Percentiles rank a stretch among this genome's conserved stretches.
phyloP scores from a whole-genome alignment of 2,888 invertebrate species.

The Lottia scabra region DNA sequence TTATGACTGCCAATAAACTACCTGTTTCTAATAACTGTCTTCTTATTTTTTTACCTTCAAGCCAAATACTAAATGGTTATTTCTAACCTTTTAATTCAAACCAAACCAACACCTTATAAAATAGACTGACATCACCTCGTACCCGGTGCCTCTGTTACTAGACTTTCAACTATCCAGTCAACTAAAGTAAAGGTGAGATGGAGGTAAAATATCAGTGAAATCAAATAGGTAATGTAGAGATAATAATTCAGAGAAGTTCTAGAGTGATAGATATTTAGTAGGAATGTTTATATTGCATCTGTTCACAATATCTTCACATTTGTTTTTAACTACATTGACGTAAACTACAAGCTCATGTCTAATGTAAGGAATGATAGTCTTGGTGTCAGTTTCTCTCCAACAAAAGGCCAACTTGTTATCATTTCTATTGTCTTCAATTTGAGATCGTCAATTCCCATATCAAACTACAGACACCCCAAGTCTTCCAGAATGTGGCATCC shows the following conservation, averaged over 20 bases:
- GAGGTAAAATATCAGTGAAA: not conserved
- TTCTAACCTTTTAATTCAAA: not conserved
- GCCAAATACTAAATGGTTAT: conserved; percentile 1
- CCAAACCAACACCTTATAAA: not conserved
- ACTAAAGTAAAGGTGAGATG: not conserved
- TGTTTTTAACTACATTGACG: conserved; percentile 1
- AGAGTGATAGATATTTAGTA: conserved; percentile 1
- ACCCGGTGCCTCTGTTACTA: not conserved
- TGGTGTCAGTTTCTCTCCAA: not conserved
- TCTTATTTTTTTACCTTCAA: not conserved
- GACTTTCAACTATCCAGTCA: not conserved
- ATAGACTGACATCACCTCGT: not conserved
- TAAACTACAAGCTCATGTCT: conserved; percentile 1
- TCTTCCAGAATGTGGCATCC: not conserved
- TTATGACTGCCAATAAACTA: no score
- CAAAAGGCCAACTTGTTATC: conserved; percentile 2
- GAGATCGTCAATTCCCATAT: not conserved
- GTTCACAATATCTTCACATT: not conserved
- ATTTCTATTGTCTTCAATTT: conserved; percentile 4
- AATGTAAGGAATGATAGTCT: not conserved
- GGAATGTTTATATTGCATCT: conserved; percentile 2
- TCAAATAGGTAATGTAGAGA: not conserved
- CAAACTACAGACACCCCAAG: not conserved
- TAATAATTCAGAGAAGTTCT: conserved; percentile 3
- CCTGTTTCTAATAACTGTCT: no score